These are phyloP conservation scores for Drosophila siamana DNA, from an alignment of 2,888 invertebrate species.

Conservation along the genomic window DNA sequence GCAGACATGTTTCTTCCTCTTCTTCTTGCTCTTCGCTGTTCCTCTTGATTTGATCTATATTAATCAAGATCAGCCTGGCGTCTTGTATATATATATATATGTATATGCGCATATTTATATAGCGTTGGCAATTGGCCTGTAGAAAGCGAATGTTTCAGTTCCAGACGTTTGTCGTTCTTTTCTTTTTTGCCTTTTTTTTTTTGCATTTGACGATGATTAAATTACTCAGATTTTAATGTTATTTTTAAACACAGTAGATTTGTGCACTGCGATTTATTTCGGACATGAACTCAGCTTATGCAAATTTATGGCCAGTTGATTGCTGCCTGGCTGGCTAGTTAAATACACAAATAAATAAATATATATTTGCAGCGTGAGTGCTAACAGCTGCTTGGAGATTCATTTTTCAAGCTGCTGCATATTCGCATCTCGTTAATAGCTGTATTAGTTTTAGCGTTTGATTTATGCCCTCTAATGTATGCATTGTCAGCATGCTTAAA, in stretches of 20 bases:
- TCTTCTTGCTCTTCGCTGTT: conserved; percentile 35
- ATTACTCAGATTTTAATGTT: conserved; percentile 47
- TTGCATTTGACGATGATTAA: conserved; percentile 50
- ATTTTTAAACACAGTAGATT: conserved; percentile 29
- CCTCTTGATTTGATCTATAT: conserved; percentile 75
- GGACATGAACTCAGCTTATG: conserved; percentile 49
- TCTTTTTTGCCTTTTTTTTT: no score
- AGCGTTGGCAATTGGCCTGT: conserved; percentile 33
- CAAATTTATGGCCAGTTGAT: conserved; percentile 58
- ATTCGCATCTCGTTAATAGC: neutral
- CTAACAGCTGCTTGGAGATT: conserved; percentile 11
- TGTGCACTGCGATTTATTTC: conserved; percentile 34
- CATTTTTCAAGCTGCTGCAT: conserved; percentile 5
- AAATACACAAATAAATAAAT: conserved; percentile 24
- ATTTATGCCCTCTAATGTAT: neutral
- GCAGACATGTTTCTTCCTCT: conserved; percentile 48
- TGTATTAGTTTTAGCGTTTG: neutral
- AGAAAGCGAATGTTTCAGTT: conserved; percentile 47
- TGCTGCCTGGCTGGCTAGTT: neutral
- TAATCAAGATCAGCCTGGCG: conserved; percentile 74
- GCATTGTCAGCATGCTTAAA: neutral
- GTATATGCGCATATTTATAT: conserved; percentile 11
- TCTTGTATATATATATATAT: conserved; percentile 31
- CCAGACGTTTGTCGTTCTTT: conserved; percentile 18
- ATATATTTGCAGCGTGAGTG: conserved; percentile 15